Conservation (phyloP, 2,113 vertebrate species). For the Hystrix brachyura region DNA sequence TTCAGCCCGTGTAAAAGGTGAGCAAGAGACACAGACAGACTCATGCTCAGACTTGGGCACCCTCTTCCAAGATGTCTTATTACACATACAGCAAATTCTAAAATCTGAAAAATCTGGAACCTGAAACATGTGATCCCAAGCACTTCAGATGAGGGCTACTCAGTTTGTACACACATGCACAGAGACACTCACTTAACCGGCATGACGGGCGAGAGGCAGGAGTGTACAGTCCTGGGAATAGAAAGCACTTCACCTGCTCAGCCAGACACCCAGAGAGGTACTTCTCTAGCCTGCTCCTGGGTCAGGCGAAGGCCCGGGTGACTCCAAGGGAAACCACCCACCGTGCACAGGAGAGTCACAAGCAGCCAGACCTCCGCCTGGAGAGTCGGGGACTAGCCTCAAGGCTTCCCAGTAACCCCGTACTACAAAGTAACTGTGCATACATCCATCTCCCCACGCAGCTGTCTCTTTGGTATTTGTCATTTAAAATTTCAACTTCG, state of each 20-base stretch:
- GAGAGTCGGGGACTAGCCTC: slow-evolving; percentile 53
- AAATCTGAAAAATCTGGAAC: too few species aligned
- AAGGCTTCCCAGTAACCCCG: not conserved
- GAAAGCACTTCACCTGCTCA: not conserved
- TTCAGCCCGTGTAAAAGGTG: not conserved
- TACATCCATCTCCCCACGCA: slow-evolving; percentile 65
- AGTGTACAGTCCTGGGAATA: not conserved
- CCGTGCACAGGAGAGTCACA: not conserved
- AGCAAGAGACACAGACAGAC: not conserved
- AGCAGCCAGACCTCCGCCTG: not conserved
- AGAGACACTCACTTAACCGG: not conserved
- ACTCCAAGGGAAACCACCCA: not conserved
- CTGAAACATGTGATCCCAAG: not conserved
- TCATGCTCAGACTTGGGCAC: not conserved
- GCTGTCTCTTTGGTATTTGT: slow-evolving; percentile 78
- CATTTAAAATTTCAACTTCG: slow-evolving; percentile 85
- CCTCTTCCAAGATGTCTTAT: not conserved
- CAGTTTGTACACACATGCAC: not conserved
- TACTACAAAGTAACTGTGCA: slow-evolving; percentile 63
- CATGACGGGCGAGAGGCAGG: not conserved
- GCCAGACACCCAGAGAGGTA: not conserved
- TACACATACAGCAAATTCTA: not conserved
- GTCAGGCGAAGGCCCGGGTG: not conserved
- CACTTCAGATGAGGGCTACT: not conserved
- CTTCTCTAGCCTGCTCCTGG: not conserved